phyloP scores from a whole-genome alignment of 2,888 invertebrate species.

The Dastarcus helophoroides region DNA sequence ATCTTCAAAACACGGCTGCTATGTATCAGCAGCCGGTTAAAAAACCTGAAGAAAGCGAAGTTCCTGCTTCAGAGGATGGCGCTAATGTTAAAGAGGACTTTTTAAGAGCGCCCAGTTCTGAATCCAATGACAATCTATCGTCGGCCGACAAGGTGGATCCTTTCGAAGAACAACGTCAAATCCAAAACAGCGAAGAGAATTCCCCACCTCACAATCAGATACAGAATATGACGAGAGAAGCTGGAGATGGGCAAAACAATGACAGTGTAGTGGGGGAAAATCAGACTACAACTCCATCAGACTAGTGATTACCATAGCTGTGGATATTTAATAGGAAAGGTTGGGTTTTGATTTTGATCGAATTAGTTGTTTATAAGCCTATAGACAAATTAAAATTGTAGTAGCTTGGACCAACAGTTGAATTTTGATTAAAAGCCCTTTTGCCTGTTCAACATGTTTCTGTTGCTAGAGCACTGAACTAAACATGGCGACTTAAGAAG shows the following conservation, averaged over 20 bases:
- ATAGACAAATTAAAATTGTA: no score
- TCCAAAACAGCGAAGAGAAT: conserved; percentile 7
- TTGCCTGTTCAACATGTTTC: neutral
- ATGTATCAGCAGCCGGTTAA: conserved; percentile 31
- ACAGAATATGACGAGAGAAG: conserved; percentile 44
- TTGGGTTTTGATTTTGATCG: no score
- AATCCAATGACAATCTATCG: conserved; percentile 25
- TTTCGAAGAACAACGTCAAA: conserved; percentile 16
- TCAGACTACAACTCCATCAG: neutral
- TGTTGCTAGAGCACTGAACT: no score
- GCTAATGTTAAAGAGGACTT: conserved; percentile 27
- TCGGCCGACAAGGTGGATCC: no score
- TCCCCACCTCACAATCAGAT: conserved; percentile 24
- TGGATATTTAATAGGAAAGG: no score
- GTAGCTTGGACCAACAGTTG: no score
- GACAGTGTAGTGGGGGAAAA: conserved; percentile 11
- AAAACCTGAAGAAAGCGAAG: conserved; percentile 35
- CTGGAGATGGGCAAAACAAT: conserved; percentile 40
- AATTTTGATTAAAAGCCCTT: no score
- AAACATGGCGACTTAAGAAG: no score
- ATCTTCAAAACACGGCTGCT: conserved; percentile 24
- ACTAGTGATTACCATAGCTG: neutral
- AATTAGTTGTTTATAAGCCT: neutral
- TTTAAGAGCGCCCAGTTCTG: conserved; percentile 23
- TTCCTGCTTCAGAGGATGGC: conserved; percentile 23